Evolutionary conservation across 1,140 invertebrate species (phyloP).

Genomic region (Drosophila arizonae): DNA sequence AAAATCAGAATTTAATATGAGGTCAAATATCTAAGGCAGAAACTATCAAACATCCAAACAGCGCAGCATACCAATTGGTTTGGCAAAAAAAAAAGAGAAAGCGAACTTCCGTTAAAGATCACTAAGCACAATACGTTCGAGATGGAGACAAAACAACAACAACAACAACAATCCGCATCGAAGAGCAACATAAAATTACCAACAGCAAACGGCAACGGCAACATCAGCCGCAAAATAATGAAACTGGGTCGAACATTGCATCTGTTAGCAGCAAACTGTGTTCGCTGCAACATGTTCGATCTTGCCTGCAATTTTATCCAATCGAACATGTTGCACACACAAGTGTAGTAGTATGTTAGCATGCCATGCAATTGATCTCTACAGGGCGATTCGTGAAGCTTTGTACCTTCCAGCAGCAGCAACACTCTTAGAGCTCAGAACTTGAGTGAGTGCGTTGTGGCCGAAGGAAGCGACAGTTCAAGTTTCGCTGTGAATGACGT

Average conservation of each 20-base stretch:
- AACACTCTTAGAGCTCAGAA: constrained; percentile 12
- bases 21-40: constrained; percentile 10
- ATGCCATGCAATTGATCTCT: constrained; percentile 6
- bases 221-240: constrained; percentile 60
- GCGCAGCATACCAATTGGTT: constrained; percentile 73
- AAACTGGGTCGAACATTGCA: constrained; percentile 64
- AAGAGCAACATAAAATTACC: constrained; percentile 40
- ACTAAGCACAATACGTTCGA: constrained; percentile 62
- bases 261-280: constrained; percentile 22
- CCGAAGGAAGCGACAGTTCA: constrained; percentile 43
- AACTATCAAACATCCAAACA: constrained; percentile 43
- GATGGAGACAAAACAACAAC: constrained; percentile 53
- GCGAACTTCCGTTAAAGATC: constrained; percentile 68
- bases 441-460: constrained; percentile 5
- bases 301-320: constrained; percentile 24
- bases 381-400: constrained; percentile 23
- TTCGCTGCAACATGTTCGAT: constrained; percentile 43
- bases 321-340: constrained; percentile 3
- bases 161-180: constrained; percentile 19
- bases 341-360: background rate
- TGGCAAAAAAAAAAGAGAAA: constrained; percentile 75
- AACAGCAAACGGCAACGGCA: constrained; percentile 41
- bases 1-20: constrained; percentile 47
- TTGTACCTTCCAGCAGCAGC: background rate
- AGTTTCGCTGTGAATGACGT: constrained; percentile 20